phyloP scores from a whole-genome alignment of 2,888 invertebrate species.

The Lymantria dispar region DNA sequence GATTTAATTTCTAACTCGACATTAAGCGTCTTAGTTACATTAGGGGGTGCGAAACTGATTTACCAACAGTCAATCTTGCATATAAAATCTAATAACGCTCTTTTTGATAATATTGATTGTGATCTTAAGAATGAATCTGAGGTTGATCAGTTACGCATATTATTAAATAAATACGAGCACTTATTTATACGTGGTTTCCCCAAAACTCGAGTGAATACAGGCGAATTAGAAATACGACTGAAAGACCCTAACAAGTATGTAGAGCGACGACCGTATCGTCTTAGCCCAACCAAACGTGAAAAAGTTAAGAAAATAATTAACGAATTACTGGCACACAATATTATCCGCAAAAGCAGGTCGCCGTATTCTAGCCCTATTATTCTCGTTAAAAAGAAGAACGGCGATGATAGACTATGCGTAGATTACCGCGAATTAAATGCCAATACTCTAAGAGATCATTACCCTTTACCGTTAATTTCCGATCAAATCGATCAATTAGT shows the following conservation, averaged over 20 bases:
- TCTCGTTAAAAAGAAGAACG: constrained; percentile 35
- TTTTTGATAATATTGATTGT: constrained; percentile 1
- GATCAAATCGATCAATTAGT: no score
- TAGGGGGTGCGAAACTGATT: not conserved
- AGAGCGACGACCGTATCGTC: constrained; percentile 32
- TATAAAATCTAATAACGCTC: not conserved
- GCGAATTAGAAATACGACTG: no score
- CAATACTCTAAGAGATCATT: no score
- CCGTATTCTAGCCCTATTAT: constrained; percentile 35
- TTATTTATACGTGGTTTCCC: constrained; percentile 31
- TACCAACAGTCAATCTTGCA: not conserved
- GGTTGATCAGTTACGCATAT: not conserved
- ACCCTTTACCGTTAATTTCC: no score
- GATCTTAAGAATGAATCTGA: not conserved
- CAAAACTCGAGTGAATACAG: constrained; percentile 28
- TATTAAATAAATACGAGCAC: constrained; percentile 23
- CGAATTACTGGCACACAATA: no score
- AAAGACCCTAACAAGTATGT: no score
- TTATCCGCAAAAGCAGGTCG: constrained; percentile 35
- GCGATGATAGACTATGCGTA: no score
- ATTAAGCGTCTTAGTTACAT: not conserved
- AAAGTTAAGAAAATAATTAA: constrained; percentile 28
- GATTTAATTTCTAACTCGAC: not conserved
- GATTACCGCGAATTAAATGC: no score
- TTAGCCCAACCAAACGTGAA: constrained; percentile 32